Percentiles rank a stretch among this genome's conserved stretches.
phyloP scores from a whole-genome alignment of 2,888 invertebrate species.

The Callyntrura sp. region DNA sequence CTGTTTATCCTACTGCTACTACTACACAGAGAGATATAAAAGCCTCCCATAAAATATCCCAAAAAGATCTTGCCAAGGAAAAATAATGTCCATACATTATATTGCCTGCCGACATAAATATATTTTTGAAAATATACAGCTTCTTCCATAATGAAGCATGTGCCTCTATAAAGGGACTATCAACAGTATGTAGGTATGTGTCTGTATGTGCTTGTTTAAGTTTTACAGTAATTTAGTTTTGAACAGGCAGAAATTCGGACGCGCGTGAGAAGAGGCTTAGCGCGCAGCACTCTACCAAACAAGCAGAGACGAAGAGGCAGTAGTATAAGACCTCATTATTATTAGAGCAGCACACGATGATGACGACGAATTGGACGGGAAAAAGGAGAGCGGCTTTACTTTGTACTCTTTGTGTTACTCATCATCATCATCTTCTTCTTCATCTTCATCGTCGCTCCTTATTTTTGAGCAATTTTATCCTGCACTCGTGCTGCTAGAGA shows the following conservation, averaged over 20 bases:
- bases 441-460: background rate
- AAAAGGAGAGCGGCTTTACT: slow-evolving; percentile 42
- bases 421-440: slow-evolving; percentile 62
- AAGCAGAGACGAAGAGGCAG: slow-evolving; percentile 41
- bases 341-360: slow-evolving; percentile 67
- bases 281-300: slow-evolving; percentile 65
- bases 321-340: slow-evolving; percentile 79
- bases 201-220: background rate
- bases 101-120: background rate
- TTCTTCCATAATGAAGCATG: too few species aligned
- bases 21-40: too few species aligned
- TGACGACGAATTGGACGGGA: background rate
- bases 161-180: too few species aligned
- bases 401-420: slow-evolving; percentile 63
- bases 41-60: background rate
- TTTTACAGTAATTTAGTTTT: slow-evolving; percentile 69
- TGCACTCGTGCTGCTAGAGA: background rate
- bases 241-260: slow-evolving; percentile 66
- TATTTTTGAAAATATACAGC: background rate
- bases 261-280: slow-evolving; percentile 72
- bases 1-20: background rate
- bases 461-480: slow-evolving; percentile 45
- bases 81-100: background rate
- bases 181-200: background rate
- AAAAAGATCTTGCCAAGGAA: background rate